A percentile compares a stretch with the other conserved stretches of the same genome.
These are phyloP conservation scores for Brachynemurus nebulosus DNA, from an alignment of 2,888 invertebrate genomes.

Conservation along the genomic window DNA sequence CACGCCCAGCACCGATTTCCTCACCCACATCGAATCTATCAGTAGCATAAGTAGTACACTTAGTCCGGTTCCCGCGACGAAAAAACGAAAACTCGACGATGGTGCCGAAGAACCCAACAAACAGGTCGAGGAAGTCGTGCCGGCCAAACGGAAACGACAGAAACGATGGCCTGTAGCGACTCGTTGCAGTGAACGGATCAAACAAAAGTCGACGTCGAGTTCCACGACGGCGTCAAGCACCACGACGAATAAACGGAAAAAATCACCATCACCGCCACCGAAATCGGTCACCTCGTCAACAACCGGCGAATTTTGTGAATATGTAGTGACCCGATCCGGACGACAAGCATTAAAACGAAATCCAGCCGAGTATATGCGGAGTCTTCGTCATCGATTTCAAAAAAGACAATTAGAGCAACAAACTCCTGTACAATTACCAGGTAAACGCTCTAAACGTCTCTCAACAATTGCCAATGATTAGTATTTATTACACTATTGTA, in stretches of 20 bases:
- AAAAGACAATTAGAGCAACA: background rate
- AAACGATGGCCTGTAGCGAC: background rate
- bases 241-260: background rate
- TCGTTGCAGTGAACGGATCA: slow-evolving; percentile 29
- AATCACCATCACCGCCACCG: background rate
- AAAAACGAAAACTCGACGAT: slow-evolving; percentile 6
- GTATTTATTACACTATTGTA: too few species aligned
- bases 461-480: background rate
- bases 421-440: background rate
- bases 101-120: background rate
- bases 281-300: background rate
- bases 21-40: background rate
- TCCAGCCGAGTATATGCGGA: background rate
- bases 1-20: slow-evolving; percentile 16
- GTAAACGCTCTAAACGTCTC: background rate
- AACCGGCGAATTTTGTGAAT: background rate
- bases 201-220: slow-evolving; percentile 10
- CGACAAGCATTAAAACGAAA: slow-evolving; percentile 6
- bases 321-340: slow-evolving; percentile 5
- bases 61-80: slow-evolving; percentile 6
- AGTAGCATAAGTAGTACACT: slow-evolving; percentile 4
- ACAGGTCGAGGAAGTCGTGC: background rate
- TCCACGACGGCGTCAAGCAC: background rate
- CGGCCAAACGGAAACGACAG: background rate
- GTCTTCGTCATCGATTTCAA: background rate